Conservation (phyloP, 2,113 vertebrate species). For the Herpailurus yagouaroundi region DNA sequence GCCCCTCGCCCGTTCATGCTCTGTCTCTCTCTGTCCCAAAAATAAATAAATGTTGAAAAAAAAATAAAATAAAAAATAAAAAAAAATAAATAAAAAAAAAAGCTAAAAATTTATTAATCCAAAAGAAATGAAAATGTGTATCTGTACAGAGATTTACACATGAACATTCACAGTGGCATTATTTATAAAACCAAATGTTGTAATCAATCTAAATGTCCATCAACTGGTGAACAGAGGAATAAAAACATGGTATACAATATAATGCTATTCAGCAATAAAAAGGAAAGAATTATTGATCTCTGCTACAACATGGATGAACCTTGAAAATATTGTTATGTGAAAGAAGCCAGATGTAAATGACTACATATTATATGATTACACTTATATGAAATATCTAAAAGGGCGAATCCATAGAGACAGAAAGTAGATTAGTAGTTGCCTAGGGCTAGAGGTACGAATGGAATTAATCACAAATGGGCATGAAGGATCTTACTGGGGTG, state of each 20-base stretch:
- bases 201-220: neutral
- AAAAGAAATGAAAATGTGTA: neutral
- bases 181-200: neutral
- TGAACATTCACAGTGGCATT: neutral
- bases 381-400: neutral
- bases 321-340: neutral
- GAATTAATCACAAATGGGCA: neutral
- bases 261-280: constrained; percentile 31
- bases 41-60: too few species aligned
- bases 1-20: too few species aligned
- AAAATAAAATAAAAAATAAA: too few species aligned
- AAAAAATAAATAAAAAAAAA: too few species aligned
- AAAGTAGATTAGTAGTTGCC: neutral
- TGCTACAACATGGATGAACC: neutral
- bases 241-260: neutral
- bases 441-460: neutral
- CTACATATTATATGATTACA: neutral
- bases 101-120: constrained; percentile 7
- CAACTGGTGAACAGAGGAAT: neutral
- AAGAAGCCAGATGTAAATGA: neutral
- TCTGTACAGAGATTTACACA: neutral
- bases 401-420: neutral
- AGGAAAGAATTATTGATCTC: neutral
- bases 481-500: neutral
- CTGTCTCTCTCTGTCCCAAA: too few species aligned